Conservation (phyloP, 2,797 vertebrate species). For the Ctenopoma kingsleyae region DNA sequence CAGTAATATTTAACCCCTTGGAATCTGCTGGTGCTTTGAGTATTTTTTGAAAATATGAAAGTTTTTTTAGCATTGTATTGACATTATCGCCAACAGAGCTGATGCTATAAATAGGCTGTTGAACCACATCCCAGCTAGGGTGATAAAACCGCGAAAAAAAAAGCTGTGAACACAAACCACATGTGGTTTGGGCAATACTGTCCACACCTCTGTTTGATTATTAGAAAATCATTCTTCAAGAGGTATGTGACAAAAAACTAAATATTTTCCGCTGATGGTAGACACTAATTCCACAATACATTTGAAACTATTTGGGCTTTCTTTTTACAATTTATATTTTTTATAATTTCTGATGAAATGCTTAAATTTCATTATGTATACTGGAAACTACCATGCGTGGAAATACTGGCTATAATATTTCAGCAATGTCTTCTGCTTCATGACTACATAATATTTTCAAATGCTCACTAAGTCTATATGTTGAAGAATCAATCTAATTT, state of each 20-base stretch:
- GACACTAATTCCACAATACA: background rate
- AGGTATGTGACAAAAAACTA: background rate
- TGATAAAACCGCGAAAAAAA: slow-evolving; percentile 18
- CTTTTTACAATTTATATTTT: background rate
- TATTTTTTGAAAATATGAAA: no score
- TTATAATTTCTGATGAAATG: background rate
- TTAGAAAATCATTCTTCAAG: slow-evolving; percentile 45
- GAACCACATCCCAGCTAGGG: background rate
- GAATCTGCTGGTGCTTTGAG: background rate
- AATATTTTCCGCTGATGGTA: slow-evolving; percentile 3
- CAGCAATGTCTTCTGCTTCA: background rate
- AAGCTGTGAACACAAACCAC: slow-evolving; percentile 12
- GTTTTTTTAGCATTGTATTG: background rate
- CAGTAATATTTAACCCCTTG: background rate
- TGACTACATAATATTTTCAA: background rate
- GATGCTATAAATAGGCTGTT: slow-evolving; percentile 16
- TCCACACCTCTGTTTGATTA: slow-evolving; percentile 57
- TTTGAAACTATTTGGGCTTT: background rate
- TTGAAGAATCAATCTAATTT: background rate
- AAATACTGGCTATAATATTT: background rate
- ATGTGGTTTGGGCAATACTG: slow-evolving; percentile 4
- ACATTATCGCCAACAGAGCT: background rate
- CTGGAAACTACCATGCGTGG: no score
- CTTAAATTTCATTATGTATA: background rate
- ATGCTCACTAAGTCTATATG: background rate